phyloP scores from a whole-genome alignment of 2,797 vertebrate genomes.

The Coccyzus lansbergi region DNA sequence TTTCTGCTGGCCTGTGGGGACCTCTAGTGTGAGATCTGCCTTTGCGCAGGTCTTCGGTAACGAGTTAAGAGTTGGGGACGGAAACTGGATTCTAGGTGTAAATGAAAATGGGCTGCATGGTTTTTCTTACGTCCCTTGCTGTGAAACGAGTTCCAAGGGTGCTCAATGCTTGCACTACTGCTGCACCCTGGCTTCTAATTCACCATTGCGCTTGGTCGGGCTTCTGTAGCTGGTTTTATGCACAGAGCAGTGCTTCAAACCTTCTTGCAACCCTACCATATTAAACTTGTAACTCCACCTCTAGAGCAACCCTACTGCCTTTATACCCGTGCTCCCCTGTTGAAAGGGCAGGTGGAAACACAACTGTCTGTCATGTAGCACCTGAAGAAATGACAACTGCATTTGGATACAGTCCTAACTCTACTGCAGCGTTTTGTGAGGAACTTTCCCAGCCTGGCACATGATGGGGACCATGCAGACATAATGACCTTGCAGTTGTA shows the following conservation, averaged over 20 bases:
- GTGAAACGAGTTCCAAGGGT: not conserved
- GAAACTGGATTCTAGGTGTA: not conserved
- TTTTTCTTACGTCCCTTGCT: not conserved
- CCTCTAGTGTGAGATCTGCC: slow-evolving; percentile 64
- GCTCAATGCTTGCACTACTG: not conserved
- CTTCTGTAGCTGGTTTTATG: not conserved
- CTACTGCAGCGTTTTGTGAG: not conserved
- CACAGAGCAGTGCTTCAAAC: not conserved
- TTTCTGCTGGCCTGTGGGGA: slow-evolving; percentile 61
- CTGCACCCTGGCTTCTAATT: not conserved
- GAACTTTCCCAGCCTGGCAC: not conserved
- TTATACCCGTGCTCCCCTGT: not conserved
- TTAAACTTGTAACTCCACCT: not conserved
- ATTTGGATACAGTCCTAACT: fast-evolving
- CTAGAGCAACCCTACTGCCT: not conserved
- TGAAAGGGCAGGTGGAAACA: not conserved
- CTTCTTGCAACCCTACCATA: not conserved
- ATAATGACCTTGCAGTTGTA: not conserved
- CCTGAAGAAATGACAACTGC: not conserved
- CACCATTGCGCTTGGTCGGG: not conserved
- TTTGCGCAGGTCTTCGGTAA: not conserved
- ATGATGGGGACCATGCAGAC: not conserved
- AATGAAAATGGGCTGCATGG: not conserved
- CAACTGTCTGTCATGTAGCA: fast-evolving
- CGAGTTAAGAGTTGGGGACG: fast-evolving